phyloP scores from a whole-genome alignment of 1,140 invertebrate species.

The Pogonognathellus flavescens region DNA sequence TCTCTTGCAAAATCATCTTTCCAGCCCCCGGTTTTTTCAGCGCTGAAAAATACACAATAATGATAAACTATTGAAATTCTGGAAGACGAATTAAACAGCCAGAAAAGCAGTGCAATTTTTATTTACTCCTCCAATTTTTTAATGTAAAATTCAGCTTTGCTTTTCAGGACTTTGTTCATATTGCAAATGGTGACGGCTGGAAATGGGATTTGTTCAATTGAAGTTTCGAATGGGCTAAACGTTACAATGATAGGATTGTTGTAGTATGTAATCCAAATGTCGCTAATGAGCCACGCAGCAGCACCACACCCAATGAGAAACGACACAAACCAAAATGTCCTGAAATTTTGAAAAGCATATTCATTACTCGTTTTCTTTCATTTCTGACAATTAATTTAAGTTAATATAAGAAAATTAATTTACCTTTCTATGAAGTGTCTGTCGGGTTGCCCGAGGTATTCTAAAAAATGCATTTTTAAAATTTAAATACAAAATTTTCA shows the following conservation, averaged over 20 bases:
- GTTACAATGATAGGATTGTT: constrained; percentile 75
- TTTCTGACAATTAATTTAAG: too few species aligned
- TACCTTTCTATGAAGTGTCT: too few species aligned
- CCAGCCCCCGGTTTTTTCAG: too few species aligned
- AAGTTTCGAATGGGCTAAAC: constrained; percentile 69
- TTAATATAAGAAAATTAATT: too few species aligned
- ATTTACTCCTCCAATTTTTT: neutral
- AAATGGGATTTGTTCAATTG: constrained; percentile 63
- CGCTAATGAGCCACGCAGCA: constrained; percentile 72
- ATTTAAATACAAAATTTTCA: too few species aligned
- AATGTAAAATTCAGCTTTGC: constrained; percentile 54
- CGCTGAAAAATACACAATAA: neutral
- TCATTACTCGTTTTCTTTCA: too few species aligned
- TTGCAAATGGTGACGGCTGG: constrained; percentile 65
- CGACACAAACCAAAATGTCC: constrained; percentile 73
- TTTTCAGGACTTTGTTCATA: constrained; percentile 64
- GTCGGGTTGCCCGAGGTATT: too few species aligned
- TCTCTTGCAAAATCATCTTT: too few species aligned
- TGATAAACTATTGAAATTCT: neutral
- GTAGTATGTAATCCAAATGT: constrained; percentile 74
- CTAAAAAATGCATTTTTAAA: too few species aligned
- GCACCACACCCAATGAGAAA: constrained; percentile 72
- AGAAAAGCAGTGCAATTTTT: neutral
- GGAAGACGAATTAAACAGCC: too few species aligned
- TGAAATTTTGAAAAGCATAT: constrained; percentile 61